Conservation (phyloP, 2,797 vertebrate genomes). For the Rhabdophis nuchalis region DNA sequence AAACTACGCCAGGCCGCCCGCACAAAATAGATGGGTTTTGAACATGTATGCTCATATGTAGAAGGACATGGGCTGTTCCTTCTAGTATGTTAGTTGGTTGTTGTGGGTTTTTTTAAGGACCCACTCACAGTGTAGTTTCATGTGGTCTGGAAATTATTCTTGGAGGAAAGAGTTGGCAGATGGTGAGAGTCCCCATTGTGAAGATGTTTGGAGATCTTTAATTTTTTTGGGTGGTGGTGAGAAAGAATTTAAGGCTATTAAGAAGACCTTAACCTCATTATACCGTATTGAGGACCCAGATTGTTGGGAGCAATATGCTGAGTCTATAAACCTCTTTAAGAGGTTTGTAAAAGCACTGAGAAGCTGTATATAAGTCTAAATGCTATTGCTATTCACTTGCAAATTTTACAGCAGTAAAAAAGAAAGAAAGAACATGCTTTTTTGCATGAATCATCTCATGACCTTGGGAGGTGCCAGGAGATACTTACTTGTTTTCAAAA, state of each 20-base stretch:
- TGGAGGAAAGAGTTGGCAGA: not conserved
- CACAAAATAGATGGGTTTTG: too few relatives aligned
- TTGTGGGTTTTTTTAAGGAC: not conserved
- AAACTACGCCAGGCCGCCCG: too few relatives aligned
- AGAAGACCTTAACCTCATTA: not conserved
- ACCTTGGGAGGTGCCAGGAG: not conserved
- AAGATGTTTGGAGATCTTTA: not conserved
- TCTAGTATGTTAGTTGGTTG: not conserved
- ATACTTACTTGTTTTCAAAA: not conserved
- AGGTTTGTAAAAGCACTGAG: too few relatives aligned
- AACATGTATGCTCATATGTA: not conserved
- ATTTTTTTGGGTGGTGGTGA: not conserved
- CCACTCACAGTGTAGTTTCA: not conserved
- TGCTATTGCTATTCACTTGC: not conserved
- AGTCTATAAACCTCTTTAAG: too few relatives aligned
- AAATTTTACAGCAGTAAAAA: not conserved
- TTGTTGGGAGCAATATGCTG: too few relatives aligned
- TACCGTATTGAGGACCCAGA: too few relatives aligned
- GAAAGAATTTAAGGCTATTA: not conserved
- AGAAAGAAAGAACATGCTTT: not conserved
- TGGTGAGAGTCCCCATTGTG: not conserved
- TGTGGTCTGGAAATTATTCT: not conserved
- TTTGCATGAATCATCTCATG: not conserved
- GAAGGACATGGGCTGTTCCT: not conserved
- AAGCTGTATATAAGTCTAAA: too few relatives aligned